Evolutionary conservation across 30 jellyfish, hydroid and myxozoan genomes (phyloP).

Genomic region (Turritopsis rubra): DNA sequence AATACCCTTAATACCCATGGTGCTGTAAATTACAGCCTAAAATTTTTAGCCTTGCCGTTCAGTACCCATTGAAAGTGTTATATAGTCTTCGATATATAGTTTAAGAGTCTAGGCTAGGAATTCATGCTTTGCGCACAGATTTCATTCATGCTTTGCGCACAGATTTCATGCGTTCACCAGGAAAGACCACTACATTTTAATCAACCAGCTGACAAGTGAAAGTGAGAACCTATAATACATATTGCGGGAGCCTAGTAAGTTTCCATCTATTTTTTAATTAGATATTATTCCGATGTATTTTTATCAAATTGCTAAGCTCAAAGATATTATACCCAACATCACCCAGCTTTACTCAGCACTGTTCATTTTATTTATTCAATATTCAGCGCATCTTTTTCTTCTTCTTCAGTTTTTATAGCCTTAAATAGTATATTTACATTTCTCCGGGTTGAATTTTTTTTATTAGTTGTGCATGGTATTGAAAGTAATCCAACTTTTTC

Average conservation of each 20-base stretch:
- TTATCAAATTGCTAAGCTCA: background rate
- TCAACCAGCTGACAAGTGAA: background rate
- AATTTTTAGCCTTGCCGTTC: background rate
- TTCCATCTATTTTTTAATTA: background rate
- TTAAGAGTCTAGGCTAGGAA: background rate
- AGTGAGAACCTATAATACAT: no score
- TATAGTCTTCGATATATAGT: background rate
- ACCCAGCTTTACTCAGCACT: background rate
- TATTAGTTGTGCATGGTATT: background rate
- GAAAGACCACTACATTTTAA: background rate
- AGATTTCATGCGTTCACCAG: background rate
- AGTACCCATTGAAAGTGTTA: background rate
- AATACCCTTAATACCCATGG: background rate
- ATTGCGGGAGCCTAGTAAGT: background rate
- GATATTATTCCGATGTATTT: background rate
- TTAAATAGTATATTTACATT: no score
- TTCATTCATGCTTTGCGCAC: background rate
- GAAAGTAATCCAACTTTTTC: slow-evolving; percentile 10
- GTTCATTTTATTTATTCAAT: background rate
- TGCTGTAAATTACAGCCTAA: slow-evolving; percentile 3
- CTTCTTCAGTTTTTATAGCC: background rate
- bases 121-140: background rate
- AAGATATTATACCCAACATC: slow-evolving; percentile 1
- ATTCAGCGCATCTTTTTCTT: background rate
- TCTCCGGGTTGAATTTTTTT: background rate